Percentiles rank a stretch among this genome's conserved stretches.
Conservation (phyloP, 37 sponge, comb jelly and placozoan genomes). For the Halichondria panicea region DNA sequence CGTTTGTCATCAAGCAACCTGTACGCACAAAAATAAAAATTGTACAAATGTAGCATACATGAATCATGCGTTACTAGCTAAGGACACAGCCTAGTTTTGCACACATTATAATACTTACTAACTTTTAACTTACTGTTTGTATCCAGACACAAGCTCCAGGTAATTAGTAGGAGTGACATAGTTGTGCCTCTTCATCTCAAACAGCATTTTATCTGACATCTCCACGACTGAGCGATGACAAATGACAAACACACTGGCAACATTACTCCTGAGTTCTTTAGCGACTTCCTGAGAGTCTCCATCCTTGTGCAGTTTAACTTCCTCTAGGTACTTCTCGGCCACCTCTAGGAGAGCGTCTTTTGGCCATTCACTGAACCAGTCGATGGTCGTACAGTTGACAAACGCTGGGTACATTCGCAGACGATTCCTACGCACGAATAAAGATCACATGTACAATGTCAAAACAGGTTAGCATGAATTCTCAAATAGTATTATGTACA, state of each 20-base stretch:
- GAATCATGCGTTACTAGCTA: too few species aligned
- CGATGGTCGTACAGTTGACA: slow-evolving; percentile 99
- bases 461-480: not conserved
- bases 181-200: slow-evolving; percentile 98
- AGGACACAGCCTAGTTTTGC: not conserved
- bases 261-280: slow-evolving; percentile 53
- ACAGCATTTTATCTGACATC: slow-evolving; percentile 90
- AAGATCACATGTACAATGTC: not conserved
- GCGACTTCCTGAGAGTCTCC: not conserved
- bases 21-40: not conserved
- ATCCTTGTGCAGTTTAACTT: slow-evolving; percentile 64
- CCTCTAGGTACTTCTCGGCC: slow-evolving; percentile 91
- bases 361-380: slow-evolving; percentile 99
- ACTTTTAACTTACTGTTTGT: slow-evolving; percentile 66
- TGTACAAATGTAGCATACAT: too few species aligned
- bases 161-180: slow-evolving; percentile 99
- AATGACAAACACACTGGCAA: slow-evolving; percentile 88
- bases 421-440: slow-evolving; percentile 71
- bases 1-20: slow-evolving; percentile 91
- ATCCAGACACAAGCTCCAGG: slow-evolving; percentile 96
- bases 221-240: slow-evolving; percentile 92
- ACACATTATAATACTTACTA: not conserved
- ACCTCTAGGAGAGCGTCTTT: slow-evolving; percentile 97
- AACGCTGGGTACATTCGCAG: slow-evolving; percentile 96
- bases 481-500: not conserved